Conservation (phyloP, 2,888 invertebrate species). For the Rotaria macrura region DNA sequence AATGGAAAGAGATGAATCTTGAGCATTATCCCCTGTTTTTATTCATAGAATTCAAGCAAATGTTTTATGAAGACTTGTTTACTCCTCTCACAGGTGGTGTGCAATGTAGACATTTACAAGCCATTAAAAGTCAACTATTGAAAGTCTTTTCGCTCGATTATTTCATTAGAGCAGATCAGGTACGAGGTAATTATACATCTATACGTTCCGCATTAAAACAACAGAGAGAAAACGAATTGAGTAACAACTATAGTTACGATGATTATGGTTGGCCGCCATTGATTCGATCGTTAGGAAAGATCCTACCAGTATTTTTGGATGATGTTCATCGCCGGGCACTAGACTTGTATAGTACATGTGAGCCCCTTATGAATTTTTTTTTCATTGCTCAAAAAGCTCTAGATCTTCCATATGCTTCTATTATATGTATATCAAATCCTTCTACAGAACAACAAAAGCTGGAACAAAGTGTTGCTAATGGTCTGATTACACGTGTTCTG, state of each 20-base stretch:
- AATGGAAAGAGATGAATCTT: not conserved
- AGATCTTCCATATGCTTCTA: not conserved
- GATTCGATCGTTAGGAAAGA: not conserved
- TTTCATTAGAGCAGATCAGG: not conserved
- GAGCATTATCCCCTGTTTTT: not conserved
- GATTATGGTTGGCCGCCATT: not conserved
- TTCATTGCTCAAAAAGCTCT: not conserved
- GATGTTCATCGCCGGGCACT: not conserved
- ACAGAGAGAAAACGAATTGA: not conserved
- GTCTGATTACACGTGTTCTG: not conserved
- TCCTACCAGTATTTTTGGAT: not conserved
- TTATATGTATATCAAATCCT: not conserved
- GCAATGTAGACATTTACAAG: not conserved
- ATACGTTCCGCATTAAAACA: not conserved
- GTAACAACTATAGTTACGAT: not conserved
- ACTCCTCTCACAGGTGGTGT: not conserved
- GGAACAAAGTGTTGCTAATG: not conserved
- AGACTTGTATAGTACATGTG: not conserved
- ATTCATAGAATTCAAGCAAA: not conserved
- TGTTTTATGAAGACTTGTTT: not conserved
- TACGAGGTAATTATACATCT: not conserved
- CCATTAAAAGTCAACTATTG: not conserved
- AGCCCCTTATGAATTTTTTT: not conserved
- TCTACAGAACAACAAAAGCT: not conserved
- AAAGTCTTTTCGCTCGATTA: not conserved